Evolutionary conservation across 1,140 invertebrate species (phyloP).

Genomic region (Heliconius congener): DNA sequence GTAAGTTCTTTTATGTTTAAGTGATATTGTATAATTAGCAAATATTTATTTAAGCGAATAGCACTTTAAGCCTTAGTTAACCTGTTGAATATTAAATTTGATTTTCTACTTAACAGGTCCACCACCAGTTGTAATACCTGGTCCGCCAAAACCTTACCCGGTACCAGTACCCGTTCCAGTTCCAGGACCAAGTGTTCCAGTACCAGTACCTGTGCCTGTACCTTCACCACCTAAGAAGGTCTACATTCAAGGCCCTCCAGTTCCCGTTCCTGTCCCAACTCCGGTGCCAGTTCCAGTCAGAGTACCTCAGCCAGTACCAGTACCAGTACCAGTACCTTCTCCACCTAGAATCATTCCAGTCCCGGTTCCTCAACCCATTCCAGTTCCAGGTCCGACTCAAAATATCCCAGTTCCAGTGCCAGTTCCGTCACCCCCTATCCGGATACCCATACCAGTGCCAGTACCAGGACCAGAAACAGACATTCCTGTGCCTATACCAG

Average conservation of each 20-base stretch:
- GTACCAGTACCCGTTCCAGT: conserved; percentile 63
- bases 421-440: conserved; percentile 55
- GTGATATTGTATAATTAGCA: not conserved
- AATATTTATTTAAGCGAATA: not conserved
- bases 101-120: conserved; percentile 46
- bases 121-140: conserved; percentile 58
- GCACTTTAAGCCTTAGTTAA: not conserved
- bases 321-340: conserved; percentile 51
- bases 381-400: conserved; percentile 46
- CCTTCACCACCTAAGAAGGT: conserved; percentile 61
- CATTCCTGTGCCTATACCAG: conserved; percentile 54
- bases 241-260: conserved; percentile 55
- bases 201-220: conserved; percentile 64
- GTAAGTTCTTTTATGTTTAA: conserved; percentile 26
- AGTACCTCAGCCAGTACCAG: conserved; percentile 51
- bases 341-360: conserved; percentile 50
- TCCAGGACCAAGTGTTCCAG: conserved; percentile 56
- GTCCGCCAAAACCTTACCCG: conserved; percentile 60
- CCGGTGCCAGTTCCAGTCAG: conserved; percentile 50
- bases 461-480: conserved; percentile 50
- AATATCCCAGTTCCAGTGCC: conserved; percentile 56
- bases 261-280: conserved; percentile 52
- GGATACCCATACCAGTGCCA: conserved; percentile 49
- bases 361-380: conserved; percentile 51
- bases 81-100: not conserved